Percentiles rank a stretch among this genome's conserved stretches.
phyloP scores from a whole-genome alignment of 1,140 invertebrate genomes.

The Brachionus sp. region DNA sequence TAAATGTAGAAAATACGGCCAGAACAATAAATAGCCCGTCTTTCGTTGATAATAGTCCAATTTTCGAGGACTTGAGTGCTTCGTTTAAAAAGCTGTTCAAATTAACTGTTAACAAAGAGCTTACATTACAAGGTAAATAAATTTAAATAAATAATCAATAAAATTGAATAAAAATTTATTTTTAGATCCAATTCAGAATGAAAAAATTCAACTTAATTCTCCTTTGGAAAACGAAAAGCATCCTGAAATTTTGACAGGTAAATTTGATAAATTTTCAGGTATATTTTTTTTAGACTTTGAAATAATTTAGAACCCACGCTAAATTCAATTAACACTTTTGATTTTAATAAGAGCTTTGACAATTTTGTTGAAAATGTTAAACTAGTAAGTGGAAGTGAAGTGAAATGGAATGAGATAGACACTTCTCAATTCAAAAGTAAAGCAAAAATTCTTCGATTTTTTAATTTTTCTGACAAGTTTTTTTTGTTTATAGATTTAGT shows the following conservation, averaged over 20 bases:
- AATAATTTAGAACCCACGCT: conserved; percentile 17
- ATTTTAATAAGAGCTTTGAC: conserved; percentile 46
- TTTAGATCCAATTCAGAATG: not conserved
- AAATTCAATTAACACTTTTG: conserved; percentile 33
- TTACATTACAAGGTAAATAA: not conserved
- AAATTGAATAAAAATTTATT: not conserved
- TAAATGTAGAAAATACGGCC: not conserved
- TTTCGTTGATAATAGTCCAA: conserved; percentile 51
- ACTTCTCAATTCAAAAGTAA: conserved; percentile 46
- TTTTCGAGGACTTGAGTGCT: conserved; percentile 54
- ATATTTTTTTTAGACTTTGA: not conserved
- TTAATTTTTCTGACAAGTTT: not conserved
- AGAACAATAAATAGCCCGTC: conserved; percentile 3
- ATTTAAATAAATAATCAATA: no score
- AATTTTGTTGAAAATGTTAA: conserved; percentile 46
- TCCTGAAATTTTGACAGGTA: conserved; percentile 2
- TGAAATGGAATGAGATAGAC: conserved; percentile 46
- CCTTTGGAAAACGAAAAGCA: not conserved
- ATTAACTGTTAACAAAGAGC: conserved; percentile 54
- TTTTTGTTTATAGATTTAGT: conserved; percentile 51
- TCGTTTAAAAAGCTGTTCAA: conserved; percentile 58
- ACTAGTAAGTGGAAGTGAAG: conserved; percentile 46
- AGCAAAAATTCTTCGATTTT: not conserved
- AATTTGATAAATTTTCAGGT: not conserved
- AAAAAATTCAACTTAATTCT: not conserved